A percentile compares a stretch with the other conserved stretches of the same genome.
phyloP scores from a whole-genome alignment of 1,140 invertebrate species.

The Eciton burchellii region DNA sequence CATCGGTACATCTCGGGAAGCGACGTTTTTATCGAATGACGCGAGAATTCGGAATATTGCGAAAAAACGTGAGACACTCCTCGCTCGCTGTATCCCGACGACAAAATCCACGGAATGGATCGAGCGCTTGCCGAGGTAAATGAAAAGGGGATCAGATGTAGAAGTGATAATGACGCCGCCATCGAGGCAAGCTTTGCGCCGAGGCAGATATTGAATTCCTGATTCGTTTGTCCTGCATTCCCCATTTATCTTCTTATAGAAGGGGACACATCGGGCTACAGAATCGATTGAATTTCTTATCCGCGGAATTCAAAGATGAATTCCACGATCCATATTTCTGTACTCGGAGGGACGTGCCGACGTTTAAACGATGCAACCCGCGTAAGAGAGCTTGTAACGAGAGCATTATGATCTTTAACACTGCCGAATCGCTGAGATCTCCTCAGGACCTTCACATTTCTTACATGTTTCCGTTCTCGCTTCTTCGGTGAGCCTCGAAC shows the following conservation, averaged over 20 bases:
- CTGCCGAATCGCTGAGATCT: background rate
- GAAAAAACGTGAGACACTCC: constrained; percentile 11
- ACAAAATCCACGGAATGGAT: constrained; percentile 32
- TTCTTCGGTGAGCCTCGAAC: background rate
- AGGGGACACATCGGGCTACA: too few relatives aligned
- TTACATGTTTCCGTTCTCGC: background rate
- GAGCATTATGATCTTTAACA: too few relatives aligned
- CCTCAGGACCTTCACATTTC: background rate
- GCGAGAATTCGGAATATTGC: constrained; percentile 8
- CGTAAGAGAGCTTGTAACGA: too few relatives aligned
- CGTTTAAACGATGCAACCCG: too few relatives aligned
- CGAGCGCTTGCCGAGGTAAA: constrained; percentile 21
- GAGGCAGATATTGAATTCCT: background rate
- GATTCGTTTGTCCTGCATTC: background rate
- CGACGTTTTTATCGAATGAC: constrained; percentile 28
- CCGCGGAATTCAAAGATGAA: background rate
- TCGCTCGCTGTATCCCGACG: constrained; percentile 24
- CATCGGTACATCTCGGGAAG: constrained; percentile 14
- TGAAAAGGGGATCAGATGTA: constrained; percentile 18
- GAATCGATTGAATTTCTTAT: background rate
- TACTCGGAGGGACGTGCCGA: background rate
- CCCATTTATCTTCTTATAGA: background rate
- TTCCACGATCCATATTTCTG: background rate
- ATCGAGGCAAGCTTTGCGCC: background rate
- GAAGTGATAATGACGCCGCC: constrained; percentile 23